Base-by-base conservation (phyloP, 2,888 invertebrate genomes). In the Chrysotoxum bicinctum region DNA sequence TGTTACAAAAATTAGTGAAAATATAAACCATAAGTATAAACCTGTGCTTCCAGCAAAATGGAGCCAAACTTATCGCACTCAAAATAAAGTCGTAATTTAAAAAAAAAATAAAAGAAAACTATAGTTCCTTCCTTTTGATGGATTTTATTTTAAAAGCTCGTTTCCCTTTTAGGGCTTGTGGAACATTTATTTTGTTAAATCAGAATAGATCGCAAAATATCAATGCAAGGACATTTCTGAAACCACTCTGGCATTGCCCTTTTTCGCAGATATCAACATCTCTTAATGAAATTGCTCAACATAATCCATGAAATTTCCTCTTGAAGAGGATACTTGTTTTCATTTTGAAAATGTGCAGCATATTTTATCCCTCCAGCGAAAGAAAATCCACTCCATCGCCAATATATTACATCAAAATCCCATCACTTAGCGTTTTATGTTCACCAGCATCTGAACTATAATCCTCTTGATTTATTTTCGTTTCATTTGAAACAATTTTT, bases 391-490 rank as follows among this genome's bases (percentile, higher is more conserved):
- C 52, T 58, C 26, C 30, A 62, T 72, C 77, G 56, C 56, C 64
- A 76, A 81, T 76, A 77, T 56, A 70, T 78, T 74, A 30, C 62
- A 35, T 21, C 26, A 9, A 52, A 75, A 75, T 70, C 74, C 74
- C 30, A 54, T 72, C 79, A 69, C 70, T 84, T 79, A 66, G 74
- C 70, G 35, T 66, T 70, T 79, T 64, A 58, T 74, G 64, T 66
- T 74, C 64, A 23, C 50, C 19, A 56, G 12, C 19, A 43, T 16
- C 56, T 8, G 7, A 26, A 45, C 35, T 45, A 45, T 70, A 75
- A 75, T 79, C 75, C 75, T 12, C 26, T 50, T 32, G 79, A 79
- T 70, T 79, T 79, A 79, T 84, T 84, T 79, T 79, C 74, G 30
- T 79, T 79, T 75, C 69, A 79, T 84, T 73, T 74, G 48, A 37